Percentiles rank a stretch among this genome's conserved stretches.
Conservation (phyloP, 2,113 vertebrate species). For the Mobula birostris region DNA sequence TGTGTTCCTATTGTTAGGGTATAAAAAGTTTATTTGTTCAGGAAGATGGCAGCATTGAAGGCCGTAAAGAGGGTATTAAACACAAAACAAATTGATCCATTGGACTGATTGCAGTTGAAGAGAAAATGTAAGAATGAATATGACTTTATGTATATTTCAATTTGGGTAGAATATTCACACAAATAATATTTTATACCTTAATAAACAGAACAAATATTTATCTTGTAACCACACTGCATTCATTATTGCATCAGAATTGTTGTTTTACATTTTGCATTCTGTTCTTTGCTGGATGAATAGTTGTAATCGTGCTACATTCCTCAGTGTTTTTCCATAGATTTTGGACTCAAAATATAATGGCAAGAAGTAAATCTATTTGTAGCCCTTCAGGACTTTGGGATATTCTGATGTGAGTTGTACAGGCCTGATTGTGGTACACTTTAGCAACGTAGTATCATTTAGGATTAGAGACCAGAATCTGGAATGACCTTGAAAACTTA, state of each 20-base stretch:
- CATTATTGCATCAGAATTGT: neutral
- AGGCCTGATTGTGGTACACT: neutral
- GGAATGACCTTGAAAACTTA: neutral
- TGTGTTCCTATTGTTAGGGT: neutral
- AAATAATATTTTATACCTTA: neutral
- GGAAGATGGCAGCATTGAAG: neutral
- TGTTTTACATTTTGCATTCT: neutral
- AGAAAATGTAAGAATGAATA: neutral
- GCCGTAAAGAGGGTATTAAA: neutral
- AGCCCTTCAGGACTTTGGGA: neutral
- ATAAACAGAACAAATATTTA: neutral
- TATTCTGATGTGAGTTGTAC: neutral
- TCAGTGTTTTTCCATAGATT: neutral
- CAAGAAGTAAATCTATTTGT: neutral
- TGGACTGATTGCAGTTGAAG: neutral
- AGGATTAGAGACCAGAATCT: neutral
- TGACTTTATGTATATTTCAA: neutral
- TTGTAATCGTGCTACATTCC: neutral
- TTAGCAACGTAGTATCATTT: neutral
- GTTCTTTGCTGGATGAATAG: neutral
- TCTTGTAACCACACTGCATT: neutral
- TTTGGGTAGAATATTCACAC: neutral
- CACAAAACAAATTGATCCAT: neutral
- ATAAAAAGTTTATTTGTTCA: conserved; percentile 22
- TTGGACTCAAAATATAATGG: neutral